A percentile compares a stretch with the other conserved stretches of the same genome.
These are phyloP conservation scores for Mesitornis unicolor DNA, from an alignment of 2,113 vertebrate species.

Conservation along the genomic window DNA sequence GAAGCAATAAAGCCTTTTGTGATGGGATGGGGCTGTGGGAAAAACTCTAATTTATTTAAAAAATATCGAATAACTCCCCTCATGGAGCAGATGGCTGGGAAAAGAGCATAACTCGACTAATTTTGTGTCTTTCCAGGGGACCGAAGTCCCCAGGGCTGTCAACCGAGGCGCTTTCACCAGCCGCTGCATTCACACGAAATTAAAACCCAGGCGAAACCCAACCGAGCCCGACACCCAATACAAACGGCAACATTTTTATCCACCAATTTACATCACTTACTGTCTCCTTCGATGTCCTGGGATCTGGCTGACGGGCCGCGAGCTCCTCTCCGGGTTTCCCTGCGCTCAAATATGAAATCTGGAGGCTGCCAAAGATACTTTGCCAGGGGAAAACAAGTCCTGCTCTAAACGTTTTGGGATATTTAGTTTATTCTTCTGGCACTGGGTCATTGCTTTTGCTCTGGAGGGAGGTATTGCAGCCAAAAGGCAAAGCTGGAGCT, in stretches of 20 bases:
- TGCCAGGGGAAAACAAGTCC: background rate
- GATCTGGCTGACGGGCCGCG: background rate
- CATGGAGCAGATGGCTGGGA: rapidly evolving
- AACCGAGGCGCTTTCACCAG: background rate
- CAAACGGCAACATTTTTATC: background rate
- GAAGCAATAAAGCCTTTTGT: background rate
- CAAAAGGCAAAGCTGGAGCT: background rate
- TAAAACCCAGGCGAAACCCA: constrained; percentile 1
- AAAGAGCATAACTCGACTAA: background rate
- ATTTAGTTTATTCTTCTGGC: background rate
- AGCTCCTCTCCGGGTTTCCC: background rate
- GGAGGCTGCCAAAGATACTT: background rate
- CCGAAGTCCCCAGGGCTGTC: background rate
- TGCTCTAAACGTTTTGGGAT: background rate
- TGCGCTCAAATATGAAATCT: background rate
- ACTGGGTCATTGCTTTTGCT: rapidly evolving
- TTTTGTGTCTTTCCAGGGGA: background rate
- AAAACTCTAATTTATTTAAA: background rate
- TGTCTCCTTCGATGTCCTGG: constrained; percentile 20
- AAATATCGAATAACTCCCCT: background rate
- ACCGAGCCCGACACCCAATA: background rate
- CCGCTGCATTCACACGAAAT: background rate
- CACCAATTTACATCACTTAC: constrained; percentile 34
- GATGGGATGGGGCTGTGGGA: background rate
- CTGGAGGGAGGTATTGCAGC: rapidly evolving